Evolutionary conservation across 1,140 invertebrate species (phyloP).

Genomic region (Hylyphantes graminicola): DNA sequence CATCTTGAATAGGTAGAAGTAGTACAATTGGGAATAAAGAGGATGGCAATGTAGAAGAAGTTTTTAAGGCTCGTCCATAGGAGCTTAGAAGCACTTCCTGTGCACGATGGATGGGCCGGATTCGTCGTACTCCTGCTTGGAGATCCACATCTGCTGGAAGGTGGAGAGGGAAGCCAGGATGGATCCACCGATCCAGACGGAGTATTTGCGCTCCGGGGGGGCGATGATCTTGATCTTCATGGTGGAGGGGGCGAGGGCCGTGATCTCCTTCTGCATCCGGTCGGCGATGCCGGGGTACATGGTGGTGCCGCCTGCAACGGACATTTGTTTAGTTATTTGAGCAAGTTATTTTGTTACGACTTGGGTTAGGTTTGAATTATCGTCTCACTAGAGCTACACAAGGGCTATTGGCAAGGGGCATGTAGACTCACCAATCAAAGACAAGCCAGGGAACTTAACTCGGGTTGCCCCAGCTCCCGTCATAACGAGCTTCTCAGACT

Average conservation of each 20-base stretch:
- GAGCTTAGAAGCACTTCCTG: slow-evolving; percentile 68
- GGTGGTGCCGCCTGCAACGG: slow-evolving; percentile 68
- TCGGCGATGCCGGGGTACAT: slow-evolving; percentile 73
- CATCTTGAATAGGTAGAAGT: too few relatives aligned
- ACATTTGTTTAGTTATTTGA: too few relatives aligned
- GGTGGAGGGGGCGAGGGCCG: slow-evolving; percentile 67
- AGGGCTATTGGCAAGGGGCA: too few relatives aligned
- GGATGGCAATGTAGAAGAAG: not conserved
- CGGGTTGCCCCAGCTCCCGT: too few relatives aligned
- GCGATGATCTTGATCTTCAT: slow-evolving; percentile 71
- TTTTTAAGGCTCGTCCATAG: not conserved
- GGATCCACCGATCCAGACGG: slow-evolving; percentile 84
- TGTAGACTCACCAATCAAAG: too few relatives aligned
- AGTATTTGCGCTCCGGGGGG: slow-evolving; percentile 86
- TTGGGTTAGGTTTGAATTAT: too few relatives aligned
- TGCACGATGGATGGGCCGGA: slow-evolving; percentile 69
- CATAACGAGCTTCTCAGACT: too few relatives aligned
- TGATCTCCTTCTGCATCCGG: slow-evolving; percentile 70
- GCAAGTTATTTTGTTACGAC: too few relatives aligned
- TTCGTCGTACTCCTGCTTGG: slow-evolving; percentile 71
- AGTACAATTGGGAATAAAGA: not conserved
- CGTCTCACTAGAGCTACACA: too few relatives aligned
- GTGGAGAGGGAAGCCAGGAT: slow-evolving; percentile 72
- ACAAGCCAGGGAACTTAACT: too few relatives aligned
- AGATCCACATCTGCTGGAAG: slow-evolving; percentile 72